Evolutionary conservation across 2,888 invertebrate genomes (phyloP).

Genomic region (Meloe dianella): DNA sequence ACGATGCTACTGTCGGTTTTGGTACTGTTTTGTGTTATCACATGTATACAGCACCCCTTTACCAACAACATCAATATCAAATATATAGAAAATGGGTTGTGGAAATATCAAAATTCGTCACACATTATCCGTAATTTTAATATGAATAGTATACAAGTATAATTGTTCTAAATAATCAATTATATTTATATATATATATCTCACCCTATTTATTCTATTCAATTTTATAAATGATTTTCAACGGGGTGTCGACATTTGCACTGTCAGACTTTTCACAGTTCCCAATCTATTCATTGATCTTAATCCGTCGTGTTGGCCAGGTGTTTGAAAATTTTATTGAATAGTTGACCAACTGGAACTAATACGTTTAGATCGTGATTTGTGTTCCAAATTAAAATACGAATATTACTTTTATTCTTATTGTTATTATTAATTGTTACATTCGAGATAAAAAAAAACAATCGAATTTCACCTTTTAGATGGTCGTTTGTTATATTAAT

Average conservation of each 20-base stretch:
- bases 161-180: conserved; percentile 5
- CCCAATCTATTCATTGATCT: conserved; percentile 15
- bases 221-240: conserved; percentile 21
- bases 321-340: conserved; percentile 25
- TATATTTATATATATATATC: too few relatives aligned
- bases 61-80: too few relatives aligned
- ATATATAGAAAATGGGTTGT: background rate
- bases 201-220: conserved; percentile 13
- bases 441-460: background rate
- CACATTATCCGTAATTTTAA: background rate
- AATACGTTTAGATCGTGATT: conserved; percentile 17
- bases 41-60: background rate
- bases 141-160: conserved; percentile 1
- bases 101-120: background rate
- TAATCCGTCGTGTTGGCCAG: conserved; percentile 22
- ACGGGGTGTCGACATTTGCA: conserved; percentile 25
- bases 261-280: conserved; percentile 19
- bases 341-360: conserved; percentile 26
- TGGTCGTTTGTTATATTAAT: background rate
- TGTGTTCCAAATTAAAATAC: background rate
- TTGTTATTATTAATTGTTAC: background rate
- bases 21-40: background rate
- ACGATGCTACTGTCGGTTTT: too few relatives aligned
- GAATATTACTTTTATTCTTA: background rate
- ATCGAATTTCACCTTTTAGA: background rate